Evolutionary conservation across 2,113 vertebrate species (phyloP).

Genomic region (Bothrops jararaca): DNA sequence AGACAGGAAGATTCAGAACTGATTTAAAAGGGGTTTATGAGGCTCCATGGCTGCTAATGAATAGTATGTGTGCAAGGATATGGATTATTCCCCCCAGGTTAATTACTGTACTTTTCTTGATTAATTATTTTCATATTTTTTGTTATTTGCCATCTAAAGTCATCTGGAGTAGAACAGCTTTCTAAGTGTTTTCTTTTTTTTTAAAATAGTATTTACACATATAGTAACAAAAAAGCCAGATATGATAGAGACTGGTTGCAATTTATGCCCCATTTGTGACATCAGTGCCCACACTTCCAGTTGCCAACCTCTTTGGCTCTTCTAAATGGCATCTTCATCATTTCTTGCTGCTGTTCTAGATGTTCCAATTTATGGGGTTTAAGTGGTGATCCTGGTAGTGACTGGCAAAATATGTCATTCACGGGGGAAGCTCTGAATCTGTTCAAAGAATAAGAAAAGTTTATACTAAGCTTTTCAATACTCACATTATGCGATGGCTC

Average conservation of each 20-base stretch:
- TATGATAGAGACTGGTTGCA: not conserved
- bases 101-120: not conserved
- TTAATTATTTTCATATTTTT: not conserved
- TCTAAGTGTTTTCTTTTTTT: not conserved
- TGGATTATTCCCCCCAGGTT: not conserved
- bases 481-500: not conserved
- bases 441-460: constrained; percentile 8
- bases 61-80: not conserved
- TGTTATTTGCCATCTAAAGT: not conserved
- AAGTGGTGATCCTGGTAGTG: constrained; percentile 88
- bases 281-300: not conserved
- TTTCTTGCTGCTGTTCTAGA: constrained; percentile 79
- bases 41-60: not conserved
- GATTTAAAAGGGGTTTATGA: not conserved
- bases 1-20: not conserved
- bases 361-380: constrained; percentile 84
- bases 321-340: constrained; percentile 83
- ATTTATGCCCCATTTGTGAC: not conserved
- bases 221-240: not conserved
- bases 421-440: constrained; percentile 92
- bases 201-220: not conserved
- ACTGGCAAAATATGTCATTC: constrained; percentile 95
- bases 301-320: constrained; percentile 75
- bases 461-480: not conserved
- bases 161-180: not conserved